Percentiles rank a stretch among this genome's conserved stretches.
phyloP scores from a whole-genome alignment of 2,797 vertebrate genomes.

The Hoplostethus mediterraneus region DNA sequence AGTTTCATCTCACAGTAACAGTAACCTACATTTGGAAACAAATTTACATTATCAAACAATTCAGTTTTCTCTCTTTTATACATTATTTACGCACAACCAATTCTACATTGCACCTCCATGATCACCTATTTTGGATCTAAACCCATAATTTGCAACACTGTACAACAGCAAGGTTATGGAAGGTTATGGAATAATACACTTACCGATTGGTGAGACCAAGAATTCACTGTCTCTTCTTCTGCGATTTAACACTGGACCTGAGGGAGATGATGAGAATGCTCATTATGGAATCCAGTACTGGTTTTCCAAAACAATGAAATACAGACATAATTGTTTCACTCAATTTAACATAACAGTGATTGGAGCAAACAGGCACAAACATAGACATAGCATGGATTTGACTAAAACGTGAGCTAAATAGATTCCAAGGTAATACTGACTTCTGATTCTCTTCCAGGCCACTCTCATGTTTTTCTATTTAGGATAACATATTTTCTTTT shows the following conservation, averaged over 20 bases:
- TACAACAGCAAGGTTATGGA: background rate
- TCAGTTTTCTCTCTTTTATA: no score
- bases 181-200: conserved; percentile 9
- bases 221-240: conserved; percentile 69
- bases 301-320: background rate
- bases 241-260: conserved; percentile 60
- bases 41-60: no score
- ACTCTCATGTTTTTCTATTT: background rate
- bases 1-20: no score
- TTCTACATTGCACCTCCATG: no score
- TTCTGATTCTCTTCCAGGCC: background rate
- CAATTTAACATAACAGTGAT: no score
- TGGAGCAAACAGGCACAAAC: no score
- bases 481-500: background rate
- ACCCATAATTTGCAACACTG: background rate
- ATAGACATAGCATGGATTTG: no score
- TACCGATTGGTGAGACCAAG: conserved; percentile 46
- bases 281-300: background rate
- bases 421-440: background rate
- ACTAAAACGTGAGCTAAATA: no score
- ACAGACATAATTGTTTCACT: background rate
- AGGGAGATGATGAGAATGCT: background rate
- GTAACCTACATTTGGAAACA: no score
- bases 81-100: no score
- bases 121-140: background rate